Percentiles rank a stretch among this genome's conserved stretches.
phyloP scores from a whole-genome alignment of 2,113 vertebrate species.

The Aptenodytes patagonicus region DNA sequence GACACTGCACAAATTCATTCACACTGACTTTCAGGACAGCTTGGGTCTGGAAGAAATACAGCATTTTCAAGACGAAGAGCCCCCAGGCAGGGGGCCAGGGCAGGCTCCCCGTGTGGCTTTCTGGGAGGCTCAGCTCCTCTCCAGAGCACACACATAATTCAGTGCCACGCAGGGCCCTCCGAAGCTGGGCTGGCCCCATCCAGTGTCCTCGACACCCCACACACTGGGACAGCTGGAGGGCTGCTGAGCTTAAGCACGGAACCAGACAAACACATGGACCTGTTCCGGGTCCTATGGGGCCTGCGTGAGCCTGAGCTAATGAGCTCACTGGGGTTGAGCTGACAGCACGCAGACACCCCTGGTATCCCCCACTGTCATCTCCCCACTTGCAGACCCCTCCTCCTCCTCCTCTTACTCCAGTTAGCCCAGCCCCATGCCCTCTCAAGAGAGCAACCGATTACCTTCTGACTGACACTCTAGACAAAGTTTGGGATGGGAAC shows the following conservation, averaged over 20 bases:
- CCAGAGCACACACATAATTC: rapidly evolving
- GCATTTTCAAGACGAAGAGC: background rate
- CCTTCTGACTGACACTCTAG: background rate
- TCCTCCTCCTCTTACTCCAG: background rate
- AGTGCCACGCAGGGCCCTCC: rapidly evolving
- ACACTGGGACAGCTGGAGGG: background rate
- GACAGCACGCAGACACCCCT: rapidly evolving
- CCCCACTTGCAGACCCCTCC: background rate
- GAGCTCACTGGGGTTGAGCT: background rate
- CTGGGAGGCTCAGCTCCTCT: background rate
- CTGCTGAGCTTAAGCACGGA: background rate
- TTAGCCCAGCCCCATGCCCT: background rate
- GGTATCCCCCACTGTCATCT: background rate
- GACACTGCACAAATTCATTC: background rate
- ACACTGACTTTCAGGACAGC: background rate
- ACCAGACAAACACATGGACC: rapidly evolving
- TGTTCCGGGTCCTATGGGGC: background rate
- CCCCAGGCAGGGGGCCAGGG: too few relatives aligned
- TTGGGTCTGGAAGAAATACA: background rate
- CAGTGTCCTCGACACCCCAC: rapidly evolving
- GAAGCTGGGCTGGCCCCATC: background rate
- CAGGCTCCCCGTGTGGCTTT: background rate
- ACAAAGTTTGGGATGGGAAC: background rate
- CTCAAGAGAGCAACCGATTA: background rate
- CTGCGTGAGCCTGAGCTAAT: background rate